Evolutionary conservation across 2,113 vertebrate species (phyloP).

Genomic region (Eulemur macaco): DNA sequence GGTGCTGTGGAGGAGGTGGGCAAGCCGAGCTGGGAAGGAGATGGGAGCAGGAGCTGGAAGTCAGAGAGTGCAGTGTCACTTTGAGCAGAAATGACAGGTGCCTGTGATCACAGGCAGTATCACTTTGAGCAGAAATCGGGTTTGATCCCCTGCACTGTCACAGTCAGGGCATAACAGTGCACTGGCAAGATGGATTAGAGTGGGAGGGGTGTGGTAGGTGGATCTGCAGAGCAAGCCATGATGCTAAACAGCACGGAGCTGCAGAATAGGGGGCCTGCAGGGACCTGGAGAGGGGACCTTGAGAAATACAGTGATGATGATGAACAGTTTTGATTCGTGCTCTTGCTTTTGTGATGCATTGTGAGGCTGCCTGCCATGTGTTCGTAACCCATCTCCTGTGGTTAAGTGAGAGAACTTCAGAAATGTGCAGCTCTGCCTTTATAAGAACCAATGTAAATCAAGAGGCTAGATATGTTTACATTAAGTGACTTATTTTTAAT

Average conservation of each 20-base stretch:
- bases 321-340: not conserved
- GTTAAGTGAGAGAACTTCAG: not conserved
- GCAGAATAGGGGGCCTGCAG: rapidly evolving
- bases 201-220: rapidly evolving
- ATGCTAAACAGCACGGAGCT: rapidly evolving
- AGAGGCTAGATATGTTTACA: constrained; percentile 23
- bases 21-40: not conserved
- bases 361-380: not conserved
- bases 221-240: not conserved
- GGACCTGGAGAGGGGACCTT: not conserved
- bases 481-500: constrained; percentile 41
- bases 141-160: not conserved
- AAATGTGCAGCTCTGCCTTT: not conserved
- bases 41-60: not conserved
- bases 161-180: not conserved
- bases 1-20: not conserved
- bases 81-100: not conserved
- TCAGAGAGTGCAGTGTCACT: not conserved
- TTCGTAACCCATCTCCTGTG: not conserved
- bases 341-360: not conserved
- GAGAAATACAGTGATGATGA: not conserved
- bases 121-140: not conserved
- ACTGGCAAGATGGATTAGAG: rapidly evolving
- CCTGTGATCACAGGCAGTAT: not conserved
- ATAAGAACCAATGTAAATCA: constrained; percentile 3